Evolutionary conservation across 2,113 vertebrate species (phyloP).

Genomic region (Odocoileus virginianus): DNA sequence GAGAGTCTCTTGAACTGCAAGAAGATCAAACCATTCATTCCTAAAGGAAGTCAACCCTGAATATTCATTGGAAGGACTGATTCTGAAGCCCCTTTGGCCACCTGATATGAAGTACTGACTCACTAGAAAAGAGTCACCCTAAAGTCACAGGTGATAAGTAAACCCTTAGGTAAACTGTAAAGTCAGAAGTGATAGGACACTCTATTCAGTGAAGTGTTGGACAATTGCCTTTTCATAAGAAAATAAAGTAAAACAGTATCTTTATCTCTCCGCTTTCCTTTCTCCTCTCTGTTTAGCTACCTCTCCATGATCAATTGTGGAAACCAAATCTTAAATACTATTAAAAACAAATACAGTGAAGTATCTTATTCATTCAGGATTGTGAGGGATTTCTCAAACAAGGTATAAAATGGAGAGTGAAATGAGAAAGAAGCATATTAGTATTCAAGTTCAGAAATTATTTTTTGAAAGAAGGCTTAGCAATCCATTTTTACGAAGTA

Average conservation of each 20-base stretch:
- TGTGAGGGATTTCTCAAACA: neutral
- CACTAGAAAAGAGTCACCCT: neutral
- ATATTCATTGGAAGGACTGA: neutral
- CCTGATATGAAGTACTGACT: neutral
- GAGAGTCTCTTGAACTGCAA: neutral
- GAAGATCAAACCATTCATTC: neutral
- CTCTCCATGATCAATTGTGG: neutral
- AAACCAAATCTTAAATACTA: neutral
- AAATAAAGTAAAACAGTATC: neutral
- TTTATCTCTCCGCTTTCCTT: neutral
- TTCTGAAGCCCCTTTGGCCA: neutral
- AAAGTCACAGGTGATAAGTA: neutral
- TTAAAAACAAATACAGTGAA: neutral
- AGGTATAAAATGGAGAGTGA: neutral
- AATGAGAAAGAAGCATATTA: neutral
- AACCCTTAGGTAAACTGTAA: neutral
- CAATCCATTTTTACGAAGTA: neutral
- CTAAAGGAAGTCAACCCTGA: neutral
- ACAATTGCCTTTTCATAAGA: neutral
- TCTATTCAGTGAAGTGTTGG: neutral
- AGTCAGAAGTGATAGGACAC: neutral
- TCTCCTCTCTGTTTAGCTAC: too few species aligned
- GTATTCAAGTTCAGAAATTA: neutral
- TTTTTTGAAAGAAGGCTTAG: neutral
- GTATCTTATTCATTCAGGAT: neutral